Percentiles rank a stretch among this genome's conserved stretches.
Evolutionary conservation across 2,113 vertebrate species (phyloP).

Genomic region (Etheostoma spectabile): DNA sequence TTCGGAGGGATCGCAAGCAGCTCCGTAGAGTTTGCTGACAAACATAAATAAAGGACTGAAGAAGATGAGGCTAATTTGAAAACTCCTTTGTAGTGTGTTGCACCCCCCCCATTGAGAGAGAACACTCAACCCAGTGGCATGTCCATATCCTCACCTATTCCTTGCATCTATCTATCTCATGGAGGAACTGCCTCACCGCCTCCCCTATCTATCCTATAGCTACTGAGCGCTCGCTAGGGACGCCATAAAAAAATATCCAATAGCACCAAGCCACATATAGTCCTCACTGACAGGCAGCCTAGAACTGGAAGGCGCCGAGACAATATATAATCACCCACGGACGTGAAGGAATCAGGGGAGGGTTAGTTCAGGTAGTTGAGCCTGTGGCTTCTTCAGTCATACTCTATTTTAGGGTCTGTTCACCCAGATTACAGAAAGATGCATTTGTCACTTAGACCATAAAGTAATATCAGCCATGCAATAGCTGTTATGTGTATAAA

Average conservation of each 20-base stretch:
- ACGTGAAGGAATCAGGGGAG: constrained; percentile 49
- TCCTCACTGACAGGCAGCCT: constrained; percentile 65
- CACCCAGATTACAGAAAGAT: neutral
- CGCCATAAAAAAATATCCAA: constrained; percentile 68
- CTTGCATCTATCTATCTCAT: constrained; percentile 5
- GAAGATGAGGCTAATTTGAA: constrained; percentile 63
- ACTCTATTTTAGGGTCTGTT: neutral
- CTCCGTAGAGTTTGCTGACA: constrained; percentile 43
- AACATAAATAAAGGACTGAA: constrained; percentile 62
- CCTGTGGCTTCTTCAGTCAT: constrained; percentile 7
- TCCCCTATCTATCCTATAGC: constrained; percentile 33
- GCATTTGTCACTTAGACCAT: neutral
- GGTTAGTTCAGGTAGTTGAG: constrained; percentile 9
- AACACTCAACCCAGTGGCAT: constrained; percentile 64
- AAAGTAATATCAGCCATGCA: neutral
- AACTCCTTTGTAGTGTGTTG: constrained; percentile 71
- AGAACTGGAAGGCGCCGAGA: constrained; percentile 50
- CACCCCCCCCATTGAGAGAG: constrained; percentile 44
- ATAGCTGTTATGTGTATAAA: neutral
- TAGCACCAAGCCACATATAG: constrained; percentile 62
- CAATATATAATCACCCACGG: constrained; percentile 68
- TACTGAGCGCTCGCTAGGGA: constrained; percentile 63
- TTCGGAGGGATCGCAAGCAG: constrained; percentile 64
- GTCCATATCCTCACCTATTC: constrained; percentile 55
- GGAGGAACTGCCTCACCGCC: constrained; percentile 36